Base-by-base conservation (phyloP, 1,140 invertebrate species). In the Pararge aegeria region DNA sequence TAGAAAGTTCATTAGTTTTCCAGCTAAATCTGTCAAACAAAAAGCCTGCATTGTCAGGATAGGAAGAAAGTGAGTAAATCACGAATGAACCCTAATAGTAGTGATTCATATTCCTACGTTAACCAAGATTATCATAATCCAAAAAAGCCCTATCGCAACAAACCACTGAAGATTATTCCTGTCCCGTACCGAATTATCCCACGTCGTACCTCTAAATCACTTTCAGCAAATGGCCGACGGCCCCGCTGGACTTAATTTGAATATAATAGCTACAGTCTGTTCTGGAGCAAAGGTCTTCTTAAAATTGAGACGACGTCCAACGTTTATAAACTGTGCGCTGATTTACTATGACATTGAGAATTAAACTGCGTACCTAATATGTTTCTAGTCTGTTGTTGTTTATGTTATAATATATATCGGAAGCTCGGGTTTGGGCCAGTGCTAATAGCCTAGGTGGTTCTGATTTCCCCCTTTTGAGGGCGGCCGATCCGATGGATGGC, bases 121-220 rank as follows among this genome's bases (percentile, higher is more conserved):
- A 34, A 12, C 30, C 12, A 15, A 42, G 38, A 42, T 42, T 42
- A 42, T 42, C 13, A 42, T 42, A 42, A 42, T 46, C 48, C 40
- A 62, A 56, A 62, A 56, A 62, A 46, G 54, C 50, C 48, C 34
- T 37, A 58, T 50, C 34, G 56, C 54, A 48, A 15, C 57, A 57
- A 66, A 56, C 55, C 53, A 18, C 42, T 51, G 30, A 61, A 56
- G 63, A 62, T 62, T 62, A 62, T 62, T 62, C 54, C 19, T 37
- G 54, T 55, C 54, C 38, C 54, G 54, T 62, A 44, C 38, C 48
- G 57, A 58, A 61, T 66, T 56, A 61, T 63, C 66, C 60, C 61
- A 68, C 64, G 66, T 67, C 63, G 68, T 60, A 64, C 60, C 61
- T 65, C 65, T 71, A 74, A 74, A 68, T 71, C 68, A 74, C 65